These are phyloP conservation scores for Apodemus speciosus DNA, from an alignment of 2,113 vertebrate species.

Conservation along the genomic window DNA sequence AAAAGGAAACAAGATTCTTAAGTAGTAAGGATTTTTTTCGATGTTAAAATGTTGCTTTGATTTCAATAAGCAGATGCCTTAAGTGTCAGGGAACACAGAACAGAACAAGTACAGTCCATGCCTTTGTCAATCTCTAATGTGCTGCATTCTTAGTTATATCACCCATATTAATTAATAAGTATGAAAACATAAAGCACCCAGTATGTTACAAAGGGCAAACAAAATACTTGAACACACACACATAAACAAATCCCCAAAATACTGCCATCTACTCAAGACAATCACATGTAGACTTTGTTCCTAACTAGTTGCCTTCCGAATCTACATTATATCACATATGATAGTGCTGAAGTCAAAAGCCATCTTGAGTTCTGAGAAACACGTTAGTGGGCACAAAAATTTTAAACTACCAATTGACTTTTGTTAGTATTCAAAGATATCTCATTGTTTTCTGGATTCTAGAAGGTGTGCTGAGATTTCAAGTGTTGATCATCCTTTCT, in stretches of 20 bases:
- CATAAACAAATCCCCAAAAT: constrained; percentile 52
- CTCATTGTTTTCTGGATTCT: constrained; percentile 19
- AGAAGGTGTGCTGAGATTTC: constrained; percentile 39
- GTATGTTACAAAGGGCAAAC: constrained; percentile 48
- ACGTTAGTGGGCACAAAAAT: neutral
- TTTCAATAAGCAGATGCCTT: constrained; percentile 53
- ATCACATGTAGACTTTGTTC: constrained; percentile 14
- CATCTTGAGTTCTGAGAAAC: constrained; percentile 40
- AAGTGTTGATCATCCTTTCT: neutral
- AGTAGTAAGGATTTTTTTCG: neutral
- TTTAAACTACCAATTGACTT: constrained; percentile 12
- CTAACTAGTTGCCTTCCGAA: neutral
- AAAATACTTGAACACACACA: constrained; percentile 58
- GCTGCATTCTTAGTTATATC: constrained; percentile 43
- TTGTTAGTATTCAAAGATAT: constrained; percentile 37
- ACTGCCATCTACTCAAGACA: neutral
- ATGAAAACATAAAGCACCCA: constrained; percentile 59
- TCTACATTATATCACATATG: neutral
- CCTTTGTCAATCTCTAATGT: constrained; percentile 11
- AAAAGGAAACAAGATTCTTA: constrained; percentile 9
- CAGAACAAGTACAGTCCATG: constrained; percentile 22
- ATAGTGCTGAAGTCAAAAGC: neutral
- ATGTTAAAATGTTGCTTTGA: constrained; percentile 46
- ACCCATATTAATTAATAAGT: constrained; percentile 36
- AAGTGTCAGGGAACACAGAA: constrained; percentile 19